Conservation (phyloP, 2,113 vertebrate species). For the Tichodroma muraria region DNA sequence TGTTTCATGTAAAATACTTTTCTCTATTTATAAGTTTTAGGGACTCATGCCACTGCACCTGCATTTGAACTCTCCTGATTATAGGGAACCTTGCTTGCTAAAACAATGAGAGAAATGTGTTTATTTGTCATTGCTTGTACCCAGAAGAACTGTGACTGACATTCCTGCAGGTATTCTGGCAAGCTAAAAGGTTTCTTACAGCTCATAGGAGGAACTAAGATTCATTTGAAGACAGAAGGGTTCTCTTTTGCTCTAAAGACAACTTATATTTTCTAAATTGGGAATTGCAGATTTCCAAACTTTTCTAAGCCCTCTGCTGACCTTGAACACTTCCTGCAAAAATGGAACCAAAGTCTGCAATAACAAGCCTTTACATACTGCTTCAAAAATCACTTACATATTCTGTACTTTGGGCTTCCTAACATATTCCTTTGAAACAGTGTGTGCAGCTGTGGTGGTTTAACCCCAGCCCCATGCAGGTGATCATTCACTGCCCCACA, state of each 20-base stretch:
- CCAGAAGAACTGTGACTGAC: not conserved
- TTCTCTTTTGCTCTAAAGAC: not conserved
- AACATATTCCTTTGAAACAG: not conserved
- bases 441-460: not conserved
- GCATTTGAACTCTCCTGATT: slow-evolving; percentile 1
- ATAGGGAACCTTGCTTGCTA: not conserved
- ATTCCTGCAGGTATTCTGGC: not conserved
- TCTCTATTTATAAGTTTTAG: not conserved
- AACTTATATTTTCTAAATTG: not conserved
- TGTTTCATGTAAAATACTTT: not conserved
- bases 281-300: not conserved
- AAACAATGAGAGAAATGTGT: not conserved
- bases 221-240: not conserved
- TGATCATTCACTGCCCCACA: fast-evolving
- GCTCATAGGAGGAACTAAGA: not conserved
- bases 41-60: not conserved
- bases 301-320: not conserved
- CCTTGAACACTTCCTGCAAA: not conserved
- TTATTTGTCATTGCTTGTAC: not conserved
- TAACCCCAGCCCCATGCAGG: not conserved
- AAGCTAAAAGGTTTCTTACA: not conserved
- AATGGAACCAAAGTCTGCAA: not conserved
- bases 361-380: not conserved
- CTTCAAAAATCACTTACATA: not conserved
- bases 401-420: not conserved